Base-by-base conservation (phyloP, 2,888 invertebrate genomes). In the Rotaria magnacalcarata region DNA sequence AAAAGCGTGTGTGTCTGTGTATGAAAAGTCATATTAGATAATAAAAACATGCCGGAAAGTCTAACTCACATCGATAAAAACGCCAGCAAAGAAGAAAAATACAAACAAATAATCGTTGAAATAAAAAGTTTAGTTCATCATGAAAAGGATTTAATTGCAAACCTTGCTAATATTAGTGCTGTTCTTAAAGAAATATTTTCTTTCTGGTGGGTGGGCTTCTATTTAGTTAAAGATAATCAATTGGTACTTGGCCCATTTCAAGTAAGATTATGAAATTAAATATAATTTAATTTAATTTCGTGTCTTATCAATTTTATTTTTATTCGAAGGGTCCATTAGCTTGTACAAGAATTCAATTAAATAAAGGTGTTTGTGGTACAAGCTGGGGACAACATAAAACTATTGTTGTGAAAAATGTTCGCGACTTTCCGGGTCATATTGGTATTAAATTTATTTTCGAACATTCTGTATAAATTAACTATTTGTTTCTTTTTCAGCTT, bases 161-260 rank as follows among this genome's bases (percentile, higher is more conserved):
- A 86, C 84, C 56, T 86, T 41, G 86, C 86, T 14, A 86, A 86
- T 50, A 84, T 86, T 47, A 86, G 80, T 41, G 86, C 86, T 21
- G 85, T 85, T 11, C 85, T 86, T 7, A 86, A 86, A 80, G 80
- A 86, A 84, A 56, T 86, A 34, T 86, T 86, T 85, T 74, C 56
- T 10, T 86, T 85, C 27, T 86, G 86, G 86, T 86, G 86, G 86
- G 85, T 85, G n/a, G 86, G 86, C 16, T 86, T 86, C 56, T 86
- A 86, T 60, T 60, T 86, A 27, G 86, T 86, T 24, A 86, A 84
- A 84, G 84, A 86, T 34, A 84, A 86, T 84, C 58, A 85, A 47
- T 41, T 86, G 21, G 80, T 86, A 34, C 47, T 86, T 6, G 86
- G 86, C 24, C 86, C 86, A 41, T 86, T 86, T 85, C 86, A 86